Evolutionary conservation across 2,113 vertebrate genomes (phyloP).

Genomic region (Ceratotherium simum): DNA sequence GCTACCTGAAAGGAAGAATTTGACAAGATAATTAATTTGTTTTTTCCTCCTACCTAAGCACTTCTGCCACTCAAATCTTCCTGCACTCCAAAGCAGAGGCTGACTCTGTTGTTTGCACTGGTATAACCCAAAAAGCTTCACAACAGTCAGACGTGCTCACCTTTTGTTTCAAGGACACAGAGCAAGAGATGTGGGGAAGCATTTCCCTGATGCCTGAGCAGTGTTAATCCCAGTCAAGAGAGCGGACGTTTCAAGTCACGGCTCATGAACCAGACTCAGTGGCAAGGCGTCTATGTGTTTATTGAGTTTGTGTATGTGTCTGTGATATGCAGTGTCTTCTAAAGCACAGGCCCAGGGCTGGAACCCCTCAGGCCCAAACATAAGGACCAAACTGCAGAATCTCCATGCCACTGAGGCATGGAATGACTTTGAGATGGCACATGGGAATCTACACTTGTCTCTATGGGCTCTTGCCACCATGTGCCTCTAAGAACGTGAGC

Average conservation of each 20-base stretch:
- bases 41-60: neutral
- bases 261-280: neutral
- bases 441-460: neutral
- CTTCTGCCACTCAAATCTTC: neutral
- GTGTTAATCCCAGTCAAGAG: neutral
- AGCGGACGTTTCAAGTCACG: fast-evolving
- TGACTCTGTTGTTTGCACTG: neutral
- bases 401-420: neutral
- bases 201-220: neutral
- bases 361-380: neutral
- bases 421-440: neutral
- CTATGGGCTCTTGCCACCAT: neutral
- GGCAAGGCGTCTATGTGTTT: neutral
- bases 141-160: fast-evolving
- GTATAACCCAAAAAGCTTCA: neutral
- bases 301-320: neutral
- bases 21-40: neutral
- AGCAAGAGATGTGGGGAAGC: neutral
- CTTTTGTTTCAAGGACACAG: neutral
- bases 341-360: neutral
- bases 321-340: neutral
- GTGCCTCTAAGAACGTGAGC: neutral
- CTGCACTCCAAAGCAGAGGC: neutral
- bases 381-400: neutral
- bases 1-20: neutral